Base-by-base conservation (phyloP, 2,888 invertebrate species). In the Kuschelorhynchus macadamiae region DNA sequence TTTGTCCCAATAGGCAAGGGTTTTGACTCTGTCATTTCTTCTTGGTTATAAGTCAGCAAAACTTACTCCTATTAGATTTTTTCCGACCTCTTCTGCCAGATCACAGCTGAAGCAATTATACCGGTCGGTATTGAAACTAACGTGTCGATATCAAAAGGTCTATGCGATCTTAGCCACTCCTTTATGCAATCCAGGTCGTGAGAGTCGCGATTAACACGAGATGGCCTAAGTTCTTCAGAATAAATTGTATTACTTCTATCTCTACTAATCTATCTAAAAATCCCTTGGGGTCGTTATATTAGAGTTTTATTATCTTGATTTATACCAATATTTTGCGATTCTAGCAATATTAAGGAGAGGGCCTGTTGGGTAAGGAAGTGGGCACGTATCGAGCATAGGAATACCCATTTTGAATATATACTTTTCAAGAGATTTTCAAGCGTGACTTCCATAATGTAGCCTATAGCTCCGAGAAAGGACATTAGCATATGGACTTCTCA, bases 121-220 rank as follows among this genome's bases (percentile, higher is more conserved):
- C 17, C 46, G 2, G 46, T 46, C n/a, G 18, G 3, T 9, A 46
- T 9, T 46, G 46, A 46, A 12, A 46, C 14, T 20, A 46, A 46
- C 11, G 12, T 36, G 2, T 36, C n/a, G 36, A 3, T 12, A 7
- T 36, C 36, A 36, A 36, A 36, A 7, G 3, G 36, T 7, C 11
- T 36, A 36, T 36, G 36, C 3, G 12, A 36, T 36, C 11, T n/a
- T 12, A 36, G 12, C 36, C 12, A 36, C 3, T 12, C 36, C 2
- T 2, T 3, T 12, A 36, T 7, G 3, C 36, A 11, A 3, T 9
- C n/a, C n/a, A 36, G 36, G 12, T 36, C 36, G 3, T 9, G 11
- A 11, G 36, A 36, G 5, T 36, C 36, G 5, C 36, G 36, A 9
- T 36, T 9, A 2, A 11, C 11, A 7, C 36, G 3, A 36, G 36